Base-by-base conservation (phyloP, 2,888 invertebrate species). In the Eudasyphora cyanicolor region DNA sequence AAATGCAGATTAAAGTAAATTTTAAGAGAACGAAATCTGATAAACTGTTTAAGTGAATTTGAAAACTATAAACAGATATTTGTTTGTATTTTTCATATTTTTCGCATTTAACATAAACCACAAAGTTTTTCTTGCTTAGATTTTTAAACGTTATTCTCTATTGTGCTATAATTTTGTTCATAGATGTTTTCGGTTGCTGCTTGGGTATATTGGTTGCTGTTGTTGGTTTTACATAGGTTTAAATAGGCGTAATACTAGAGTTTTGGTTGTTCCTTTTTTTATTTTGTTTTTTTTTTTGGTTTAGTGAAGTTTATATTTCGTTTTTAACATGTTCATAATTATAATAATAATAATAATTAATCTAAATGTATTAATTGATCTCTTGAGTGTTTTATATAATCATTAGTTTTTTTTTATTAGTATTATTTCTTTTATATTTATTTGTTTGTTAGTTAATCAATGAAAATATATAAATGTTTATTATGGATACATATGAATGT, bases 211-310 rank as follows among this genome's bases (percentile, higher is more conserved):
- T 35, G 76, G 73, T 42, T 81, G 69, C 81, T 79, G 29, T 70
- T 54, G 7, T 54, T 73, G 49, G 62, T 64, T 71, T 76, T 79
- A 78, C 87, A 86, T n/a, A n/a, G n/a, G n/a, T n/a, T 86, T 88
- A 88, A 87, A 86, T 89, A 87, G 87, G 60, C 29, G n/a, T 60
- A 60, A 60, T 60, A 60, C 82, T 87, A 87, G 86, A 21, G 77
- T 80, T 51, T 69, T 81, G 74, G 14, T 35, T 70, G 7, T 10
- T 45, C 14, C 17, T 62, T 42, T 29, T 62, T 27, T 35, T 29
- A 54, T 54, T 45, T 21, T 76, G 21, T 17, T 54, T 67, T 29
- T 29, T 35, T 77, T 21, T 64, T 14, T 38, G 35, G n/a, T 24
- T 64, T 74, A 38, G n/a, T n/a, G 57, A 35, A 35, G 45, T 77